A percentile compares a stretch with the other conserved stretches of the same genome.
These are phyloP conservation scores for Chelonus insularis DNA, from an alignment of 1,140 invertebrate genomes.

Conservation along the genomic window DNA sequence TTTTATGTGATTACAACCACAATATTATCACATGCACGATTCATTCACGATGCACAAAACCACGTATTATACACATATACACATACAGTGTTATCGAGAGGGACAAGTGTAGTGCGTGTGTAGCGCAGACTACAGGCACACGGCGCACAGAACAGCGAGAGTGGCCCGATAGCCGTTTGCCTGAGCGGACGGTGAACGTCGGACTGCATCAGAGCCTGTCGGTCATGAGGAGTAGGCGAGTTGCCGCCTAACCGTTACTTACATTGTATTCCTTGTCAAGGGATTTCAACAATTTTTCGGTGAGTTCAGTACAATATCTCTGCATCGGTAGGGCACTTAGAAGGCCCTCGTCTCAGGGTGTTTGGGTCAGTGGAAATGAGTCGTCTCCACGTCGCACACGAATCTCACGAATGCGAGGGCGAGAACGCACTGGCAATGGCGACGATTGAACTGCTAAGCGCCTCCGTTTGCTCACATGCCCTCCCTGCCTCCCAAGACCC, in stretches of 20 bases:
- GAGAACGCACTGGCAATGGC: conserved; percentile 57
- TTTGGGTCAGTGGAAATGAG: conserved; percentile 9
- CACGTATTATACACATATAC: not conserved
- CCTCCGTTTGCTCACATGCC: conserved; percentile 50
- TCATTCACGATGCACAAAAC: not conserved
- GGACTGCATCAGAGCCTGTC: conserved; percentile 1
- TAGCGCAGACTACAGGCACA: conserved; percentile 28
- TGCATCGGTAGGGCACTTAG: conserved; percentile 60
- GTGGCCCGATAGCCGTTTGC: conserved; percentile 58
- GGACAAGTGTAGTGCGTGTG: not conserved
- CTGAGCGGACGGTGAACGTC: conserved; percentile 48
- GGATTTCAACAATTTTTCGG: conserved; percentile 67
- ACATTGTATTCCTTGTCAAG: conserved; percentile 72
- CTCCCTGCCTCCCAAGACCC: conserved; percentile 56
- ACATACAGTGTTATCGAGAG: not conserved
- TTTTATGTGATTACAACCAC: too few relatives aligned
- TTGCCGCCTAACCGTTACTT: conserved; percentile 53
- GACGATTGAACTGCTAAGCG: conserved; percentile 48
- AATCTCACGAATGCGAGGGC: conserved; percentile 41
- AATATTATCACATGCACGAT: not conserved
- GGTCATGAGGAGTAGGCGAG: conserved; percentile 1
- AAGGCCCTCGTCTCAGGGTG: conserved; percentile 14
- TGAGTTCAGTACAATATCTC: conserved; percentile 67
- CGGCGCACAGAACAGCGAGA: conserved; percentile 52
- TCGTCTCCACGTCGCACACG: conserved; percentile 28